Conservation (phyloP, 1,140 invertebrate species). For the Dendroctonus ponderosae region DNA sequence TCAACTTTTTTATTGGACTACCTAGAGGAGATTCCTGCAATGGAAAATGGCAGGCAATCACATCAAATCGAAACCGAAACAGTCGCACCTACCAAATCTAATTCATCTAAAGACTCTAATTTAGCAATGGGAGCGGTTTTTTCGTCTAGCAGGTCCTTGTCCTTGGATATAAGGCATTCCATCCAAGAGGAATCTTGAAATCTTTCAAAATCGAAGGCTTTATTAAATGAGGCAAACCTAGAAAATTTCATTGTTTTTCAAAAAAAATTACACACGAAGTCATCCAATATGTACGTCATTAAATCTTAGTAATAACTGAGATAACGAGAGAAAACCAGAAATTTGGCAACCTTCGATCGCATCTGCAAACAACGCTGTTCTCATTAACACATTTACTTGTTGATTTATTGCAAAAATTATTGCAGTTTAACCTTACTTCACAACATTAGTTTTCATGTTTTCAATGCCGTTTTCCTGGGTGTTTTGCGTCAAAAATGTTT, state of each 20-base stretch:
- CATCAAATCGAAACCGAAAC: slow-evolving; percentile 1
- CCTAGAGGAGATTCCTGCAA: slow-evolving; percentile 47
- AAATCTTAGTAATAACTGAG: too few relatives aligned
- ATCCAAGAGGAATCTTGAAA: slow-evolving; percentile 42
- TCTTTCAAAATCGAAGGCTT: slow-evolving; percentile 49
- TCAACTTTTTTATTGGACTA: slow-evolving; percentile 47
- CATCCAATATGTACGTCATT: too few relatives aligned
- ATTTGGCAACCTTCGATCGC: too few relatives aligned
- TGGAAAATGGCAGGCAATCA: background rate
- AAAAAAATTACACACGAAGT: background rate
- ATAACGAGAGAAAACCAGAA: too few relatives aligned
- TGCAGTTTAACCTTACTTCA: too few relatives aligned
- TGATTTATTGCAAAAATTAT: too few relatives aligned
- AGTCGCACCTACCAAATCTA: slow-evolving; percentile 54
- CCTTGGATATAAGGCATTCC: slow-evolving; percentile 39
- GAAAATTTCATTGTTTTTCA: background rate
- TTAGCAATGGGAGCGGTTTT: slow-evolving; percentile 61
- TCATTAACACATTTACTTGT: too few relatives aligned
- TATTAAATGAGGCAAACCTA: slow-evolving; percentile 50
- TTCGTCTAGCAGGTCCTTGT: slow-evolving; percentile 43
- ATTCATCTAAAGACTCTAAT: slow-evolving; percentile 65
- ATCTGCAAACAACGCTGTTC: too few relatives aligned
- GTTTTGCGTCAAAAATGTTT: too few relatives aligned
- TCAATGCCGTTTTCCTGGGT: too few relatives aligned
- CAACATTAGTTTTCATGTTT: too few relatives aligned